A percentile compares a stretch with the other conserved stretches of the same genome.
phyloP scores from a whole-genome alignment of 2,113 vertebrate species.

The Caranx melampygus region DNA sequence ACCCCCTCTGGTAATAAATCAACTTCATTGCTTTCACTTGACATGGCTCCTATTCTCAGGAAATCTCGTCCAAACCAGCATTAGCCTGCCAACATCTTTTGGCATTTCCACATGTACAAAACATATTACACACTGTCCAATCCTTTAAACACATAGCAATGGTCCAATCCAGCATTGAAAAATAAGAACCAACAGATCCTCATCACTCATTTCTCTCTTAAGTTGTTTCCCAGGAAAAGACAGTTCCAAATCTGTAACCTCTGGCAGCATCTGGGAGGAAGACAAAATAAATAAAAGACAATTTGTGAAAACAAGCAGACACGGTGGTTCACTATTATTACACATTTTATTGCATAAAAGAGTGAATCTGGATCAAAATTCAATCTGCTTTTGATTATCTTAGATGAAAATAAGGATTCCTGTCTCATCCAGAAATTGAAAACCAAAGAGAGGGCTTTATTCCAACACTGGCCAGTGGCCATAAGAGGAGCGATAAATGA shows the following conservation, averaged over 20 bases:
- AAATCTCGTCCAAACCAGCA: conserved; percentile 16
- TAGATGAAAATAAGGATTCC: neutral
- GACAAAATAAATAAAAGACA: conserved; percentile 16
- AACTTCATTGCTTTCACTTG: conserved; percentile 5
- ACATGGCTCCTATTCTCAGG: conserved; percentile 10
- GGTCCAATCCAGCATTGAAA: neutral
- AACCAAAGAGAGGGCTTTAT: neutral
- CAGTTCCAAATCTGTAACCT: neutral
- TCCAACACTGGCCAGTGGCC: conserved; percentile 31
- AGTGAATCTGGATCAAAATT: conserved; percentile 7
- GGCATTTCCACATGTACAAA: conserved; percentile 12
- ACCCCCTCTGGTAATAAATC: conserved; percentile 25
- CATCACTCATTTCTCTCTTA: conserved; percentile 18
- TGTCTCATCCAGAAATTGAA: neutral
- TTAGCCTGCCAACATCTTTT: conserved; percentile 36
- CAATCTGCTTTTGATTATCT: conserved; percentile 14
- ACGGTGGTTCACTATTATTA: conserved; percentile 9
- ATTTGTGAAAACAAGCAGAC: conserved; percentile 14
- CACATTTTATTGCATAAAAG: neutral
- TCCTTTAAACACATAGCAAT: conserved; percentile 16
- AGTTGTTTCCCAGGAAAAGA: conserved; percentile 33
- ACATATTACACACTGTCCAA: conserved; percentile 20
- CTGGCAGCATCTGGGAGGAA: conserved; percentile 28
- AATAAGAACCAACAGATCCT: conserved; percentile 2
- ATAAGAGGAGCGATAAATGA: conserved; percentile 18